phyloP scores from a whole-genome alignment of 2,888 invertebrate species.

The Syritta pipiens region DNA sequence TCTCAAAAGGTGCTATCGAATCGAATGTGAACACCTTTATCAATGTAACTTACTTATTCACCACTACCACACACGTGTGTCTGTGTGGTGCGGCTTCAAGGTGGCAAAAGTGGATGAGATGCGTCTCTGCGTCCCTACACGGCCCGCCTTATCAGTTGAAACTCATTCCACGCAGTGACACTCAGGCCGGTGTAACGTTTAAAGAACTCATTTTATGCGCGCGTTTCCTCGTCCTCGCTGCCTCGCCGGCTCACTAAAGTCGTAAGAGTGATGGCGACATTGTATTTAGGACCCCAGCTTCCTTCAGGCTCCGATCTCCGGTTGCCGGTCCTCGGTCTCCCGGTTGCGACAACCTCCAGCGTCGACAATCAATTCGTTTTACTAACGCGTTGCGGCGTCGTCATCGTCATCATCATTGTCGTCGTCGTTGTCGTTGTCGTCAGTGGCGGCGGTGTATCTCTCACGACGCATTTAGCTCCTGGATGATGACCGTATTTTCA shows the following conservation, averaged over 20 bases:
- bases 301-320: too few relatives aligned
- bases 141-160: conserved; percentile 54
- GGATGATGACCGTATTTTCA: conserved; percentile 58
- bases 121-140: background rate
- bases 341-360: conserved; percentile 42
- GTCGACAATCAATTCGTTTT: conserved; percentile 65
- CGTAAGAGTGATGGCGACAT: conserved; percentile 58
- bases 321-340: too few relatives aligned
- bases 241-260: conserved; percentile 22
- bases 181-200: conserved; percentile 61
- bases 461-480: conserved; percentile 59
- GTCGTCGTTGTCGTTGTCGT: too few relatives aligned
- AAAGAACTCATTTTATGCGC: conserved; percentile 62
- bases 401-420: too few relatives aligned
- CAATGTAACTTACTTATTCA: conserved; percentile 69
- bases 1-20: conserved; percentile 70
- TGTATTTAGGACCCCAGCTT: conserved; percentile 7
- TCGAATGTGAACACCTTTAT: conserved; percentile 70
- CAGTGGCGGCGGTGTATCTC: background rate
- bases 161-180: conserved; percentile 66
- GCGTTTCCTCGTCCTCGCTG: background rate
- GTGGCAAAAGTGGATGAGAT: conserved; percentile 58
- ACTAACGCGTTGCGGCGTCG: conserved; percentile 48
- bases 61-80: background rate
- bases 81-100: conserved; percentile 38